These are phyloP conservation scores for Alosa sapidissima DNA, from an alignment of 2,797 vertebrate species.

Conservation along the genomic window DNA sequence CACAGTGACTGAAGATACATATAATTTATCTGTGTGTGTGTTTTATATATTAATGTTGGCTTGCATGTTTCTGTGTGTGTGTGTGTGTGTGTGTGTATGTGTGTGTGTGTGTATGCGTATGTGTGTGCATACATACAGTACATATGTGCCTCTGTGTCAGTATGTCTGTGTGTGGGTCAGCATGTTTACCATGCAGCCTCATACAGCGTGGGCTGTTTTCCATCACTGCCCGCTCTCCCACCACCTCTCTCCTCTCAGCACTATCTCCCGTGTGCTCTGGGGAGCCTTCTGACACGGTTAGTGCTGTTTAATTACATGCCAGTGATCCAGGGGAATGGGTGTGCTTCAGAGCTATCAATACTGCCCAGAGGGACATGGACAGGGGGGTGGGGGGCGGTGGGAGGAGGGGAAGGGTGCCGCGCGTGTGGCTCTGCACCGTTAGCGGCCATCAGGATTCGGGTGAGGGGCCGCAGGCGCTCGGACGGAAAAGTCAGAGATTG, in stretches of 20 bases:
- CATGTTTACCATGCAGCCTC: background rate
- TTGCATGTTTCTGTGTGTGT: background rate
- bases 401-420: background rate
- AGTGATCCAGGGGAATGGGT: background rate
- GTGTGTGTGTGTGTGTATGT: constrained; percentile 15
- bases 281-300: constrained; percentile 2
- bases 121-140: background rate
- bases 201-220: constrained; percentile 21
- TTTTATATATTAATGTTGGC: too few relatives aligned
- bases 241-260: background rate
- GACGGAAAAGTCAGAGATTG: background rate
- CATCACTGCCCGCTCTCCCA: background rate
- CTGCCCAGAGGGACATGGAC: background rate
- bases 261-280: background rate
- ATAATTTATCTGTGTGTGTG: background rate
- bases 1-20: background rate
- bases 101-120: background rate
- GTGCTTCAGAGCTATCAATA: constrained; percentile 12
- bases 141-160: background rate
- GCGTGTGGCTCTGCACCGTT: background rate
- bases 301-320: constrained; percentile 24
- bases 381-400: background rate
- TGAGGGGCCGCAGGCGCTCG: background rate
- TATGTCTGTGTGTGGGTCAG: background rate
- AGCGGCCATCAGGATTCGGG: background rate